Evolutionary conservation across 2,113 vertebrate species (phyloP), one percentile per base, ranked within the genome.

Genomic region (Pachycephala philippinensis): DNA sequence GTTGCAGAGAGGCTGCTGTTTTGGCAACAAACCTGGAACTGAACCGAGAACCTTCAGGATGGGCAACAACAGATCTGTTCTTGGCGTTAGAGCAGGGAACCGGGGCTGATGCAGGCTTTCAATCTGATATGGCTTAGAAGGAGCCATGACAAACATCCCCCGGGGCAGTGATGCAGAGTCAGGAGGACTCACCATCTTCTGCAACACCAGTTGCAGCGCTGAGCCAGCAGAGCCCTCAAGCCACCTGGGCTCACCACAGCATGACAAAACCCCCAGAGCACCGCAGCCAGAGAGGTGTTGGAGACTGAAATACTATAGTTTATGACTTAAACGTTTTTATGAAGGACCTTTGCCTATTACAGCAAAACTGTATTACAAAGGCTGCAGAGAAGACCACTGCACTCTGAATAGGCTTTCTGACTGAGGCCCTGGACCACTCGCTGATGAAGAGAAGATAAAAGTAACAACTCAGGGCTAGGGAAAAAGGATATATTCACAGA

Each of bases 111-210:
- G 30, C 6, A 30, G 64, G 61, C 18, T 69, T 85, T 35, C 82
- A n/a, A 22, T 20, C 15, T 37, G 56, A 37, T 37, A 10, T 0
- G 12, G n/a, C 11, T 63, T 15, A 79, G 44, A 66, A 9, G 6
- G 18, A 87, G 47, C 44, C 75, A 68, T 1, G 7, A 70, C 23
- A 33, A 92, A 80, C n/a, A n/a, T 12, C 18, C 18, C 42, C 5
- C 1, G 0, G 56, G 57, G 56, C 60, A 44, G 50, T 9, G 33
- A 42, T 0, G 2, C 2, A 26, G 65, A 57, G 70, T 18, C 45
- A 59, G 42, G 72, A 47, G 1, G 5, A 90, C 28, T 63, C n/a
- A 10, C 17, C 2, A 9, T 35, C 53, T 78, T 19, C 69, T 60
- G 35, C 54, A 72, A 39, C 15, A 18, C 4, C 30, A 78, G 6